Evolutionary conservation across 92 coral and sea anemone genomes (phyloP), one percentile per base, ranked within the genome.

Genomic region (Chrysogorgia sp.): DNA sequence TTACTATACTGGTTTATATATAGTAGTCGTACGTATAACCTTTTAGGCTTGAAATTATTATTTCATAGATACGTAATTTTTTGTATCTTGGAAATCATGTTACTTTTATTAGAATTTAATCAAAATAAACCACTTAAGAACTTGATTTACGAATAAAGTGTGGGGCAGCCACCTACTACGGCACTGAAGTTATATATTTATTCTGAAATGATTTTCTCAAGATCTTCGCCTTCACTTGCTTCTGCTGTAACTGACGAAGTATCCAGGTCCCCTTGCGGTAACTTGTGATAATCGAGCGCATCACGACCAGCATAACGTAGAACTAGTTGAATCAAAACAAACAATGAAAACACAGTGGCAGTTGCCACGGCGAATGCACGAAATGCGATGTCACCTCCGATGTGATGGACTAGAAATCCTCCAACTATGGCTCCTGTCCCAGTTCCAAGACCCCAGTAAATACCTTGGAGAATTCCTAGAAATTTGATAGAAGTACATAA

Each of bases 301-400:
- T 68, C 75, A 25, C 75, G 75, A 13, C 75, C 75, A 4, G 75
- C 75, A 31, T 68, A 68, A 29, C 75, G 75, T 28, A 68, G 75
- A 19, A 68, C 58, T 29, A 68, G 28, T 28, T 68, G 75, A 22
- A 68, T 23, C 58, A 68, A 21, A 17, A 68, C 40, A 35, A 68
- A 68, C 28, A 68, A 49, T 10, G 75, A 68, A 48, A 68, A 68
- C 19, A 68, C 75, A 20, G 75, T 26, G 35, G 75, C 75, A 19
- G 75, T 68, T 22, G 75, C 56, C 58, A 68, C 41, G 50, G 75
- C 50, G 40, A 68, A 68, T 8, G 75, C 75, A 3, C 75, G 57
- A 31, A 68, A 68, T 28, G 75, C 14, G 37, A 43, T 25, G 53
- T 68, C 75, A 23, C 75, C 75, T 23, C 75, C 75, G 4, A 68